Conservation (phyloP, 1,140 invertebrate genomes). For the Drosophila athabasca region DNA sequence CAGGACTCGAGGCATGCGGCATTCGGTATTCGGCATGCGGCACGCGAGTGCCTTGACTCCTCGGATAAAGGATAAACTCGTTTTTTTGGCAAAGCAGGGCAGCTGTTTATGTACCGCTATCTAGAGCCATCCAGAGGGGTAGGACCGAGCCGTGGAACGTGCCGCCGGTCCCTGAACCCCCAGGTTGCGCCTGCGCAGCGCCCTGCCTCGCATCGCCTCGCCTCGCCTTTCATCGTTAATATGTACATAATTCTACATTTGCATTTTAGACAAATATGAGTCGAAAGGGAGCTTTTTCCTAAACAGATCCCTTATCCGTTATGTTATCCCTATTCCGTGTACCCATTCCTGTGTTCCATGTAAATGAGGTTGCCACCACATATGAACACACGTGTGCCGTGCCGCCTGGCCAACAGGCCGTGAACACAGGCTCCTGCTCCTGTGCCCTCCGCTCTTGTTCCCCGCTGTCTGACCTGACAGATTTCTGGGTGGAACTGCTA, state of each 20-base stretch:
- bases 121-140: conserved; percentile 52
- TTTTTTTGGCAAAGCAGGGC: conserved; percentile 67
- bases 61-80: conserved; percentile 71
- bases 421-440: conserved; percentile 49
- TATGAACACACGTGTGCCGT: conserved; percentile 50
- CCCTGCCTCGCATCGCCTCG: neutral
- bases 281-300: conserved; percentile 55
- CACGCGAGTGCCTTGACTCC: conserved; percentile 46
- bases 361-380: conserved; percentile 45
- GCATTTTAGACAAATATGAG: conserved; percentile 34
- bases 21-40: conserved; percentile 11
- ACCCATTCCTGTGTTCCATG: conserved; percentile 6
- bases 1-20: conserved; percentile 35
- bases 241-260: conserved; percentile 57
- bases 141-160: conserved; percentile 50
- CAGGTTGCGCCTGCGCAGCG: conserved; percentile 63
- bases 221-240: conserved; percentile 28
- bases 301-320: neutral
- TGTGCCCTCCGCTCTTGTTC: neutral
- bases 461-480: conserved; percentile 44
- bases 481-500: conserved; percentile 47
- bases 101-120: conserved; percentile 49
- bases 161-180: conserved; percentile 33
- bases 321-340: conserved; percentile 8
- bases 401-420: conserved; percentile 59